Conservation (phyloP, 2,888 invertebrate genomes). For the Strigamia maritima region DNA sequence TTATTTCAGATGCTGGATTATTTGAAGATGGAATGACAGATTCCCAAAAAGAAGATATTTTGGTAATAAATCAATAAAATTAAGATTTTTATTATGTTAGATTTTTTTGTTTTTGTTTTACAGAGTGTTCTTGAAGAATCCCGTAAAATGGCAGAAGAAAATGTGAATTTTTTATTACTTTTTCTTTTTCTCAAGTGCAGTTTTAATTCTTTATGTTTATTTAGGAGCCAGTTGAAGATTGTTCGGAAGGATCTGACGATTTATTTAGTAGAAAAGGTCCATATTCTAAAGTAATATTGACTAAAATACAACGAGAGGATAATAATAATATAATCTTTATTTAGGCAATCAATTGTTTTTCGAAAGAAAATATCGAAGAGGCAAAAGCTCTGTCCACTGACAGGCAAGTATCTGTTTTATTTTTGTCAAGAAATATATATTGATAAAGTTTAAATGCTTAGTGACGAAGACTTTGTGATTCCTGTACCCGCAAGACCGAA, state of each 20-base stretch:
- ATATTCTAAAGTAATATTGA: neutral
- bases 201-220: neutral
- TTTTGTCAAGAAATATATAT: neutral
- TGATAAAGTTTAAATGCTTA: neutral
- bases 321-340: neutral
- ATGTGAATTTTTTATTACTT: neutral
- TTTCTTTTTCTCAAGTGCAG: neutral
- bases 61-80: neutral
- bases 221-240: neutral
- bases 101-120: neutral
- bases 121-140: neutral
- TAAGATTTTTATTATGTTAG: neutral
- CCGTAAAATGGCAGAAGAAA: neutral
- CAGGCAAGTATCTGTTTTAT: neutral
- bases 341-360: neutral
- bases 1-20: neutral
- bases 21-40: constrained; percentile 3
- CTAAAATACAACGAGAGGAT: no score
- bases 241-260: neutral
- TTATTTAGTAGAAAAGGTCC: neutral
- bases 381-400: neutral
- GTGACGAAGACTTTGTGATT: neutral
- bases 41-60: neutral
- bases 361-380: neutral
- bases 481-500: neutral